A percentile compares a stretch with the other conserved stretches of the same genome.
Evolutionary conservation across 2,888 invertebrate species (phyloP).

Genomic region (Acleris laterana): DNA sequence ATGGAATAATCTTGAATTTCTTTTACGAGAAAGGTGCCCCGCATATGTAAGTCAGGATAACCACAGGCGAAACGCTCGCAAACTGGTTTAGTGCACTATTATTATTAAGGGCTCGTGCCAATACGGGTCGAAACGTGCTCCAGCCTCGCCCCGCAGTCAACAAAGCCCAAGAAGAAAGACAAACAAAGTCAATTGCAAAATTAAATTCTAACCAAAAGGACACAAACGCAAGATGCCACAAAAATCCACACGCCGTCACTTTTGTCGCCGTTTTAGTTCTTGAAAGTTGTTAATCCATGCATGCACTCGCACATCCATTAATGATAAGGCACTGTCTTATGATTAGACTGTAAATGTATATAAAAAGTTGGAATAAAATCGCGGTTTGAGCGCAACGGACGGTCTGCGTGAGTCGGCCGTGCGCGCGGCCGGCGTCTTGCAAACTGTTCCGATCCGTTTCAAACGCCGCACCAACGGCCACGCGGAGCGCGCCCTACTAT

Average conservation of each 20-base stretch:
- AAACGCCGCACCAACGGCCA: conserved; percentile 76
- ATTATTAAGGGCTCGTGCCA: conserved; percentile 83
- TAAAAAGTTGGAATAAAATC: conserved; percentile 65
- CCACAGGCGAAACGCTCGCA: conserved; percentile 77
- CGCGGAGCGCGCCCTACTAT: conserved; percentile 76
- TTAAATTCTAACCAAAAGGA: conserved; percentile 77
- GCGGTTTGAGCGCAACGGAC: conserved; percentile 75
- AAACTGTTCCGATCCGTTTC: conserved; percentile 79
- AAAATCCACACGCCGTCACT: conserved; percentile 68
- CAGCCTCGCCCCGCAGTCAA: conserved; percentile 58
- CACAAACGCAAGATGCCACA: conserved; percentile 68
- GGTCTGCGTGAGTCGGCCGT: conserved; percentile 72
- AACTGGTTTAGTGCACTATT: conserved; percentile 83
- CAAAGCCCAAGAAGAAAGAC: conserved; percentile 62
- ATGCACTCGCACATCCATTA: conserved; percentile 79
- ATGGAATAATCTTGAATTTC: conserved; percentile 60
- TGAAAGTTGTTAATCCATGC: conserved; percentile 70
- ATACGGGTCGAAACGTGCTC: conserved; percentile 74
- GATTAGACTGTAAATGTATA: conserved; percentile 66
- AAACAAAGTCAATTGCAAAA: conserved; percentile 61
- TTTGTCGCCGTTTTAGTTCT: conserved; percentile 60
- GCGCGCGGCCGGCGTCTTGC: conserved; percentile 82
- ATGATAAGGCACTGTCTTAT: conserved; percentile 75
- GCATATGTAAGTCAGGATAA: conserved; percentile 77
- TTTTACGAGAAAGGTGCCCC: conserved; percentile 73